These are phyloP conservation scores for Xylocopa sonorina DNA, from an alignment of 1,140 invertebrate genomes.

Conservation along the genomic window DNA sequence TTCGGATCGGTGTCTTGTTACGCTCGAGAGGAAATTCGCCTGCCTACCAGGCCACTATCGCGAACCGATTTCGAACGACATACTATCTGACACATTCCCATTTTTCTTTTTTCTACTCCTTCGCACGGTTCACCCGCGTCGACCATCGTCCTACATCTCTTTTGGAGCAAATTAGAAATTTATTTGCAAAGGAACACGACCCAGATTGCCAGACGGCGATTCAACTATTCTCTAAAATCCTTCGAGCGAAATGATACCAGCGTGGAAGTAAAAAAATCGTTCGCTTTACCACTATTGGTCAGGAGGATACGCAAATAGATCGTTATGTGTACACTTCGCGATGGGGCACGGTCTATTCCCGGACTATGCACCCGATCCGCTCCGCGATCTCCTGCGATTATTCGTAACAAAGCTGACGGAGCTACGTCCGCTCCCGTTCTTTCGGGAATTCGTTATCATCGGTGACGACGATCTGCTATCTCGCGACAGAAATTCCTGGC, in stretches of 20 bases:
- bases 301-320: neutral
- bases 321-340: neutral
- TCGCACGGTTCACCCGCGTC: neutral
- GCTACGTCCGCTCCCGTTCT: neutral
- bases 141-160: constrained; percentile 16
- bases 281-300: too few relatives aligned
- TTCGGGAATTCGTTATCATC: constrained; percentile 37
- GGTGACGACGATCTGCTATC: constrained; percentile 7
- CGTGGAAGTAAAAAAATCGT: too few relatives aligned
- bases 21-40: constrained; percentile 49
- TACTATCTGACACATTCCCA: neutral
- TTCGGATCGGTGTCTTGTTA: constrained; percentile 75
- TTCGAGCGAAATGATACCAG: neutral
- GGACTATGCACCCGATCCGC: too few relatives aligned
- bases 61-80: neutral
- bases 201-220: neutral
- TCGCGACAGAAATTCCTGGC: constrained; percentile 36
- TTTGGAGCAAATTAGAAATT: constrained; percentile 17
- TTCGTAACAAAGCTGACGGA: too few relatives aligned
- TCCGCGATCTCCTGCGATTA: neutral
- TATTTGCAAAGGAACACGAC: neutral
- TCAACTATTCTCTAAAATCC: neutral
- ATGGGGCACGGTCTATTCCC: constrained; percentile 7
- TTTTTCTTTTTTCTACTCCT: too few relatives aligned
- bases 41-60: neutral